Percentiles rank a stretch among this genome's conserved stretches.
Conservation (phyloP, 2,113 vertebrate genomes). For the Suncus etruscus region DNA sequence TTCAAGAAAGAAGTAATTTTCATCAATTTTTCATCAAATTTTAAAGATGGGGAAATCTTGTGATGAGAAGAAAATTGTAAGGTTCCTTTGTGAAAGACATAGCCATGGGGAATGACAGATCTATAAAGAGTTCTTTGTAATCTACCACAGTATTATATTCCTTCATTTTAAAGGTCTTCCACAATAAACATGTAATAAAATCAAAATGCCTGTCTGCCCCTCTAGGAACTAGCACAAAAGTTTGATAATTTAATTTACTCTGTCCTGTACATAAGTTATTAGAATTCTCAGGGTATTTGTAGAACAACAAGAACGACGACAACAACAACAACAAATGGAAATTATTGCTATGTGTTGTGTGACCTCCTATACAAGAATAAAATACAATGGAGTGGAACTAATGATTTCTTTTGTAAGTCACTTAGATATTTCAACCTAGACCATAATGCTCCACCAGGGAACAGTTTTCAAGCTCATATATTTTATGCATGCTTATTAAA, state of each 20-base stretch:
- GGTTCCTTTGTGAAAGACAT: neutral
- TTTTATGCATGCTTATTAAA: conserved; percentile 83
- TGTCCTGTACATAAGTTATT: conserved; percentile 35
- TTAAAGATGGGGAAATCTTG: conserved; percentile 18
- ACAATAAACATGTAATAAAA: neutral
- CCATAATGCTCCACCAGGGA: conserved; percentile 74
- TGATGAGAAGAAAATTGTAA: neutral
- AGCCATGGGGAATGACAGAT: neutral
- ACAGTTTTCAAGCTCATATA: conserved; percentile 78
- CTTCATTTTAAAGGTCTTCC: conserved; percentile 3
- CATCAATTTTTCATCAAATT: neutral
- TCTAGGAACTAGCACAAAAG: neutral
- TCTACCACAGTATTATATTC: neutral
- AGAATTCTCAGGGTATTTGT: conserved; percentile 50
- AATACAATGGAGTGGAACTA: conserved; percentile 70
- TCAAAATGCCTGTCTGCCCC: neutral
- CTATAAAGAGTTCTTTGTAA: neutral
- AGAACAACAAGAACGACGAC: conserved; percentile 60
- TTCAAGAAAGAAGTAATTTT: neutral
- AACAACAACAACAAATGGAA: conserved; percentile 7
- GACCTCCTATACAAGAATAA: conserved; percentile 65
- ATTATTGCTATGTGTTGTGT: conserved; percentile 29
- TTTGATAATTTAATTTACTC: conserved; percentile 43
- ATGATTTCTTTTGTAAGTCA: conserved; percentile 75
- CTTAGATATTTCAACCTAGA: conserved; percentile 79